Conservation (phyloP, 2,797 vertebrate species). For the Hippoglossus hippoglossus region DNA sequence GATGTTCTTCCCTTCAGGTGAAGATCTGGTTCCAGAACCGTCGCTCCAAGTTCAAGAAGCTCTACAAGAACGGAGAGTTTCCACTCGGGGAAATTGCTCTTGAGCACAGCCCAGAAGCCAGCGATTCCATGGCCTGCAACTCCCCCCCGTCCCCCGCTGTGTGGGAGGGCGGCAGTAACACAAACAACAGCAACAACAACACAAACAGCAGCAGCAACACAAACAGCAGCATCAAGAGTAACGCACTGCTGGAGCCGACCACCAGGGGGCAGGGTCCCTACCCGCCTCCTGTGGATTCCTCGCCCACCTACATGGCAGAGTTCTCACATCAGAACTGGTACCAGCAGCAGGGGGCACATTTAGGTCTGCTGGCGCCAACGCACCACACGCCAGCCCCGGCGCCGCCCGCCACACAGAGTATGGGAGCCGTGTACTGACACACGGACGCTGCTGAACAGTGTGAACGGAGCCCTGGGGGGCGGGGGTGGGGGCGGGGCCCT, state of each 20-base stretch:
- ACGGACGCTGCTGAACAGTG: background rate
- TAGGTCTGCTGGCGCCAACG: constrained; percentile 79
- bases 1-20: constrained; percentile 78
- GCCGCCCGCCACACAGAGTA: constrained; percentile 76
- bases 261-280: constrained; percentile 83
- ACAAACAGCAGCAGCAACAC: constrained; percentile 35
- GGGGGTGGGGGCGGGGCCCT: background rate
- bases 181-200: constrained; percentile 28
- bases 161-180: constrained; percentile 86
- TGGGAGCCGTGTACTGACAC: constrained; percentile 89
- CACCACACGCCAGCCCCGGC: constrained; percentile 87
- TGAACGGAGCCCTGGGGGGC: background rate
- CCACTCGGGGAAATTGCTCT: constrained; percentile 84
- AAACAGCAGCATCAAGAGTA: constrained; percentile 44
- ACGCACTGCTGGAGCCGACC: constrained; percentile 77
- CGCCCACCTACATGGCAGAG: constrained; percentile 86
- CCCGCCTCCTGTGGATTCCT: constrained; percentile 84
- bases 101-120: constrained; percentile 93
- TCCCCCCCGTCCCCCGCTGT: constrained; percentile 89
- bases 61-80: constrained; percentile 94
- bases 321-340: constrained; percentile 91
- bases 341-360: constrained; percentile 87
- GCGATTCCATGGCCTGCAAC: constrained; percentile 95
- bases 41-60: constrained; percentile 95
- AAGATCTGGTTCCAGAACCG: constrained; percentile 98